Conservation (phyloP, 2,888 invertebrate species). For the Harpalus rufipes region DNA sequence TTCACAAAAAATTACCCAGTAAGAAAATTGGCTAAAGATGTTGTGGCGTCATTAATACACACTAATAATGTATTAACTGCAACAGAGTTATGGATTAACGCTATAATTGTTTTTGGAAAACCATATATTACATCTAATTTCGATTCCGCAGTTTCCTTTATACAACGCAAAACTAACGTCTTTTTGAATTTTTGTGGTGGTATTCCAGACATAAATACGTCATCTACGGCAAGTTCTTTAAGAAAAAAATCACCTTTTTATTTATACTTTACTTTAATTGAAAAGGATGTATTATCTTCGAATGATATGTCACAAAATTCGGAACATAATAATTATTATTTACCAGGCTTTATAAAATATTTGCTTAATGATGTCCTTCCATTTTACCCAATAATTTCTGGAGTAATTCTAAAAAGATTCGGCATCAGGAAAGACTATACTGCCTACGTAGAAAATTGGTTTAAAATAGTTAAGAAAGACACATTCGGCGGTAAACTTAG, state of each 20-base stretch:
- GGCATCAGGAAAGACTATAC: constrained; percentile 17
- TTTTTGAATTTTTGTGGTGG: neutral
- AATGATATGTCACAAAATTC: neutral
- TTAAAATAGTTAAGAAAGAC: no score
- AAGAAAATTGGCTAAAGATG: constrained; percentile 7
- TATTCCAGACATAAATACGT: neutral
- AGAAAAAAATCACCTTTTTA: constrained; percentile 40
- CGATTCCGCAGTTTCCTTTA: neutral
- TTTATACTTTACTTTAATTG: constrained; percentile 1
- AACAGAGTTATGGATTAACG: constrained; percentile 1
- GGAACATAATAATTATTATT: constrained; percentile 11
- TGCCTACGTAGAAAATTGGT: no score
- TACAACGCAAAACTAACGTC: neutral
- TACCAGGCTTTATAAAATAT: constrained; percentile 5
- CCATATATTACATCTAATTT: constrained; percentile 6
- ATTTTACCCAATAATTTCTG: constrained; percentile 26
- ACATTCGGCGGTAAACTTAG: no score
- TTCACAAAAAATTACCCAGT: neutral
- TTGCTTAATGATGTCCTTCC: constrained; percentile 12
- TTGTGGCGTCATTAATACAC: neutral
- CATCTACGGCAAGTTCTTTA: neutral
- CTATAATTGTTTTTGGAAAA: constrained; percentile 13
- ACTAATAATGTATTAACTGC: constrained; percentile 1
- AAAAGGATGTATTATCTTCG: neutral
- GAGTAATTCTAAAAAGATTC: constrained; percentile 29